Conservation (phyloP, 2,888 invertebrate genomes). For the Argynnis bischoffii region DNA sequence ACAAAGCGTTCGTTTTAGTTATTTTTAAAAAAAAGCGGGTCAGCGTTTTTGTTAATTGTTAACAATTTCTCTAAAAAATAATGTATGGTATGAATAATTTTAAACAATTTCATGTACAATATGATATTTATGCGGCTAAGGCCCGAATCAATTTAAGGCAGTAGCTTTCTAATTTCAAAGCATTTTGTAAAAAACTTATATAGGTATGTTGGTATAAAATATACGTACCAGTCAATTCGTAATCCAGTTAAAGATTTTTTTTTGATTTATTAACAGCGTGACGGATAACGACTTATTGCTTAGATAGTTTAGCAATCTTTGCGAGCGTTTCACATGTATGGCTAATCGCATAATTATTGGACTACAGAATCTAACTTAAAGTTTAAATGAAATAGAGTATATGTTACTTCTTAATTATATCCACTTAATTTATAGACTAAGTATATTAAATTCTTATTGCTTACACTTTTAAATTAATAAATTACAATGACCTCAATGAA, state of each 20-base stretch:
- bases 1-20: neutral
- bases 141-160: slow-evolving; percentile 9
- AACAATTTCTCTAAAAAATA: neutral
- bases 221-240: slow-evolving; percentile 25
- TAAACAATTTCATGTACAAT: neutral
- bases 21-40: no score
- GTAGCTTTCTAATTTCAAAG: slow-evolving; percentile 30
- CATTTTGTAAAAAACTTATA: slow-evolving; percentile 13
- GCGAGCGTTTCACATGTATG: no score
- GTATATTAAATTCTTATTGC: neutral
- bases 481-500: slow-evolving; percentile 17
- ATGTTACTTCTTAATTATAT: neutral
- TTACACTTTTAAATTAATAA: neutral
- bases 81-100: neutral
- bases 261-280: no score
- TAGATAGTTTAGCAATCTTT: no score
- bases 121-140: neutral
- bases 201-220: slow-evolving; percentile 29
- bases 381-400: no score
- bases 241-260: slow-evolving; percentile 27
- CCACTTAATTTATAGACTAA: neutral
- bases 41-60: neutral
- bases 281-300: no score
- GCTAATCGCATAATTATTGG: no score
- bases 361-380: no score